Base-by-base conservation (phyloP, 2,888 invertebrate genomes). In the Eristalis arbustorum region DNA sequence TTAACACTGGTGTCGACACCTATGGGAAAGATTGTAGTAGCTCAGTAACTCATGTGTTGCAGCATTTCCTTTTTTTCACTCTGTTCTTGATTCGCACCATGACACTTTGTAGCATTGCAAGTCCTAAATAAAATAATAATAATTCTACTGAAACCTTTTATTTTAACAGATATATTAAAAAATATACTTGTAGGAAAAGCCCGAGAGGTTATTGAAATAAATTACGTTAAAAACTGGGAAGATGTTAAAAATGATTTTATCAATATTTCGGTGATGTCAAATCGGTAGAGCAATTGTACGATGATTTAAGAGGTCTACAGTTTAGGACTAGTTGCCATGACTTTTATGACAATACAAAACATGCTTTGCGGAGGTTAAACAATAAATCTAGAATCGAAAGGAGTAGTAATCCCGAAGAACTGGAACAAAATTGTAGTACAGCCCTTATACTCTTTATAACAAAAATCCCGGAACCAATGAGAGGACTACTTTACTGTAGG, bases 401-500 rank as follows among this genome's bases (percentile, higher is more conserved):
- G 22, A 28, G 31, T 14, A n/a, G 4, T 42, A 10, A 2, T 69
- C 62, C 62, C 14, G 13, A 10, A 42, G 79, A 42, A 67, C 62
- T 57, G 11, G 40, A 75, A 23, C 61, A 74, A 37, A 79, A 84
- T 22, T 64, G 34, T 13, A 74, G 67, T n/a, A 72, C 77, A 11
- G 84, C 78, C 10, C 57, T 84, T 5, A 34, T 72, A 25, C 28
- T 84, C 23, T 84, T 75, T 2, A 37, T 37, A 37, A 37, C 10
- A 10, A 37, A 37, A 31, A 31, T 31, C 31, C 31, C 31, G 31
- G 83, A 75, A 66, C 79, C 75, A 18, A 79, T 88, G 81, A 75
- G 66, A 56, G 67, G 76, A 0, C 74, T 88, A 42, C 25, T 88
- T 23, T 34, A 71, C 2, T 88, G 75, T n/a, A 76, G 83, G 56